Percentiles rank a stretch among this genome's conserved stretches.
Evolutionary conservation across 2,113 vertebrate genomes (phyloP).

Genomic region (Conger conger): DNA sequence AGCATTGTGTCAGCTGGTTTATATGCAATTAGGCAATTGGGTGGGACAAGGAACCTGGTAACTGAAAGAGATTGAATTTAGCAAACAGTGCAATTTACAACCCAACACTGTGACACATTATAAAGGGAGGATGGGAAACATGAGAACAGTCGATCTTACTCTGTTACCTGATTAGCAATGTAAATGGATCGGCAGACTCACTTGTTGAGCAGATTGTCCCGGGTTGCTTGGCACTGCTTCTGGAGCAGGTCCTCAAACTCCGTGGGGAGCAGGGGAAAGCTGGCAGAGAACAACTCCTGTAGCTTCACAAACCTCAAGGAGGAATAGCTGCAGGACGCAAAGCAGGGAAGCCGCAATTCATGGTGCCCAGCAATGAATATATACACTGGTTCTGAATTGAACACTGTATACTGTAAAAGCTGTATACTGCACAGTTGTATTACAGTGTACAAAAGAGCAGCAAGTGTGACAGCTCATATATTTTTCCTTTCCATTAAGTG

Average conservation of each 20-base stretch:
- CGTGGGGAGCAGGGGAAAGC: slow-evolving; percentile 70
- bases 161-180: slow-evolving; percentile 4
- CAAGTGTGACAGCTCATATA: background rate
- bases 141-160: slow-evolving; percentile 20
- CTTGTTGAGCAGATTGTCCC: slow-evolving; percentile 67
- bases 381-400: background rate
- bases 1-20: background rate
- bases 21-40: slow-evolving; percentile 2
- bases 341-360: background rate
- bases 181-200: slow-evolving; percentile 58
- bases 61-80: slow-evolving; percentile 5
- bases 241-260: slow-evolving; percentile 70
- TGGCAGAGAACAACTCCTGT: slow-evolving; percentile 63
- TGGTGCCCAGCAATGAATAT: background rate
- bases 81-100: slow-evolving; percentile 35
- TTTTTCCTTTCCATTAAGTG: background rate
- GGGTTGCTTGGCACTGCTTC: slow-evolving; percentile 74
- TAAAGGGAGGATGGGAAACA: slow-evolving; percentile 45
- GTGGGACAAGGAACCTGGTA: background rate
- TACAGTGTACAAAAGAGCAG: background rate
- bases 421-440: background rate
- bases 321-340: slow-evolving; percentile 66
- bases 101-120: slow-evolving; percentile 2
- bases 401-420: background rate
- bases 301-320: slow-evolving; percentile 78